phyloP scores from a whole-genome alignment of 2,797 vertebrate genomes.

The Masticophis lateralis region DNA sequence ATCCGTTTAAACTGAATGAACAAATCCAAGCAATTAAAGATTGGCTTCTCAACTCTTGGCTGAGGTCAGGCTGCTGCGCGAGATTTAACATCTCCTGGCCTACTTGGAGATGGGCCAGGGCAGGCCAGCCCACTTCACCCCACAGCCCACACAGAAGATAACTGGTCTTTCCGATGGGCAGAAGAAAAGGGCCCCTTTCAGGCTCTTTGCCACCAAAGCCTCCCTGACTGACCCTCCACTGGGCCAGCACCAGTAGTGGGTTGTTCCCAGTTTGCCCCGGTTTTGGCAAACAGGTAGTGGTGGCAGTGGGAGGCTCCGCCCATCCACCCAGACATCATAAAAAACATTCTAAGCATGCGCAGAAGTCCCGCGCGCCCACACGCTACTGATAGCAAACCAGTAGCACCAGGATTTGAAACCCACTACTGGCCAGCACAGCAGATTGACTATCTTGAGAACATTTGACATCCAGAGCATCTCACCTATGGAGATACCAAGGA shows the following conservation, averaged over 20 bases:
- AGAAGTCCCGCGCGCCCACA: no score
- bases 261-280: no score
- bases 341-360: no score
- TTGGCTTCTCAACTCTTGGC: not conserved
- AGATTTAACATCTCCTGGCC: not conserved
- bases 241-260: no score
- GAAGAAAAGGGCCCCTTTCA: not conserved
- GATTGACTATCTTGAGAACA: not conserved
- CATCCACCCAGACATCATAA: no score
- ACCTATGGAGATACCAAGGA: not conserved
- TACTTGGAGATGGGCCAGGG: not conserved
- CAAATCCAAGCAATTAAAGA: not conserved
- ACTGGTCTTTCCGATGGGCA: not conserved
- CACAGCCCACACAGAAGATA: not conserved
- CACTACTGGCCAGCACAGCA: not conserved
- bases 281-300: no score
- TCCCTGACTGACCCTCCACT: not conserved
- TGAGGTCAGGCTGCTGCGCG: not conserved
- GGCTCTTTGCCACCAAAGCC: not conserved
- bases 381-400: no score
- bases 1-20: not conserved
- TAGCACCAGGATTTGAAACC: no score
- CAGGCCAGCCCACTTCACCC: not conserved
- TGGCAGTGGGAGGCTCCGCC: no score
- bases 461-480: not conserved